Evolutionary conservation across 2,888 invertebrate species (phyloP), one percentile per base, ranked within the genome.

Genomic region (Endotricha flammealis): DNA sequence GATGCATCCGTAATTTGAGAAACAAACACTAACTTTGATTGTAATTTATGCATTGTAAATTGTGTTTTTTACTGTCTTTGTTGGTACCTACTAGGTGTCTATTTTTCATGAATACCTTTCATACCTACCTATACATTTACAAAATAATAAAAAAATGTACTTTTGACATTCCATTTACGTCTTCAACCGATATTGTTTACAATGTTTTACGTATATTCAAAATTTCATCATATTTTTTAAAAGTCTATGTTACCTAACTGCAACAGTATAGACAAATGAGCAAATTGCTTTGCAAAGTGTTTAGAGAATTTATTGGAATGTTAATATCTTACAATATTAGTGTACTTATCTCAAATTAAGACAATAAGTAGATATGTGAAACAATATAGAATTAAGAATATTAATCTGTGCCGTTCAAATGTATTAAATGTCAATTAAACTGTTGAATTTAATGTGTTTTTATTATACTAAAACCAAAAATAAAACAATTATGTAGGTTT

Each of bases 391-490:
- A 38, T 44, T 42, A 41, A 33, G 23, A 28, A 39, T 27, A 37
- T 42, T 42, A 61, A 58, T 64, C 56, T 50, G 60, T 67, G 67
- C 71, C 69, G 65, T 68, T 53, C 51, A 63, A 59, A 62, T 56
- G 52, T 69, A 57, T 50, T n/a, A n/a, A 50, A 35, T 60, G 73
- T 75, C 72, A 80, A 72, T 81, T 79, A 74, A 68, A 69, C 41
- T 75, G 67, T 77, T 75, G 57, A 67, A 51, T 51, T 49, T 29
- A 12, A 44, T 17, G 36, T 40, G 28, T 42, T 32, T 38, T 44
- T 49, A 34, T 22, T 34, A 28, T 25, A 11, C n/a, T 32, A 40
- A 31, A 20, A 23, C 11, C 9, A 11, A 29, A 14, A 11, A 12
- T 25, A 7, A 25, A 25, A 3, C 3, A 11, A 1, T 2, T 3